A percentile compares a stretch with the other conserved stretches of the same genome.
These are phyloP conservation scores for Macrotus californicus DNA, from an alignment of 2,113 vertebrate genomes.

Conservation along the genomic window DNA sequence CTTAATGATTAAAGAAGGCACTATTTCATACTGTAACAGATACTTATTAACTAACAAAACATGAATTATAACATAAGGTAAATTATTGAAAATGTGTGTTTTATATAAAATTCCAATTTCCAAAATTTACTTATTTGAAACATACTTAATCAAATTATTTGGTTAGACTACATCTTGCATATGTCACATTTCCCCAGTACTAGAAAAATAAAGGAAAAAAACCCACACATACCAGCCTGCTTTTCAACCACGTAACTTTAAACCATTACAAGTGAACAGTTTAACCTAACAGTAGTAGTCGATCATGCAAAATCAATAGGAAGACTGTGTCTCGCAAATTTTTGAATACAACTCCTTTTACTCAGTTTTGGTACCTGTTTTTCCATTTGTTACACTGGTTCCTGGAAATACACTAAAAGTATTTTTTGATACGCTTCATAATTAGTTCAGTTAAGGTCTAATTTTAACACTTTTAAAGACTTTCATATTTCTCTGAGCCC, in stretches of 20 bases:
- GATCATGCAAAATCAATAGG: constrained; percentile 38
- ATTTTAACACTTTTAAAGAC: background rate
- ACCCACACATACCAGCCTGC: constrained; percentile 63
- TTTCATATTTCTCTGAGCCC: constrained; percentile 62
- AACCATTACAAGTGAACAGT: constrained; percentile 64
- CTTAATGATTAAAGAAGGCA: background rate
- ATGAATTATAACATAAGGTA: constrained; percentile 34
- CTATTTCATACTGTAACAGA: background rate
- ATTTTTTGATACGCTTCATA: constrained; percentile 41
- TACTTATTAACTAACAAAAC: background rate
- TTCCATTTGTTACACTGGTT: constrained; percentile 57
- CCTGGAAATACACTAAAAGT: constrained; percentile 60
- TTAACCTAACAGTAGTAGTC: constrained; percentile 74
- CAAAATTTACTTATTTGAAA: constrained; percentile 71
- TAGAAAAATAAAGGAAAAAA: constrained; percentile 68
- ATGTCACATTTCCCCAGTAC: constrained; percentile 68
- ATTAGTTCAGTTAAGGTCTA: background rate
- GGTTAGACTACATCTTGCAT: constrained; percentile 66
- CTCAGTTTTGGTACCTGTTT: constrained; percentile 66
- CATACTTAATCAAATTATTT: constrained; percentile 66
- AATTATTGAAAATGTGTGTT: constrained; percentile 37
- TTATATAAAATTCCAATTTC: constrained; percentile 66
- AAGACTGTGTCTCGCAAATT: constrained; percentile 55
- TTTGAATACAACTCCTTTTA: constrained; percentile 62
- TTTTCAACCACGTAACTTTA: constrained; percentile 70